A percentile compares a stretch with the other conserved stretches of the same genome.
These are phyloP conservation scores for Tetramorium bicarinatum DNA, from an alignment of 2,888 invertebrate genomes.

Conservation along the genomic window DNA sequence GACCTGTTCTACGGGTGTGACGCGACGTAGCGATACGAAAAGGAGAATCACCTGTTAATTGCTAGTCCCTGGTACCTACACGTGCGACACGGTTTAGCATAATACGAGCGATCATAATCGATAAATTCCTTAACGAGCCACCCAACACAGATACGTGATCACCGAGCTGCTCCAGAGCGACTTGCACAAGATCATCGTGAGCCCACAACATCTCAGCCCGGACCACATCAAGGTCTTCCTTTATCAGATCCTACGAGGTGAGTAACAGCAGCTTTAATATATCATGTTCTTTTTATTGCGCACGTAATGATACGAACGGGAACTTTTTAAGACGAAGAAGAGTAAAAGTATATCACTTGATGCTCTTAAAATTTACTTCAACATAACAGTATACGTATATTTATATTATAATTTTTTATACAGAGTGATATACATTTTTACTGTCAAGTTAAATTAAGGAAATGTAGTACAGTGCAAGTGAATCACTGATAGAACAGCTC, in stretches of 20 bases:
- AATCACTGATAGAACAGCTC: background rate
- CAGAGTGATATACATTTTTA: background rate
- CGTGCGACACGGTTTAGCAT: constrained; percentile 43
- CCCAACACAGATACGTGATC: constrained; percentile 95
- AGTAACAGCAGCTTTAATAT: constrained; percentile 82
- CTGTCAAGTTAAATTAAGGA: background rate
- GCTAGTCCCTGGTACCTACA: background rate
- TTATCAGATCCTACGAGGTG: constrained; percentile 99
- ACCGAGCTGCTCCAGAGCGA: constrained; percentile 99
- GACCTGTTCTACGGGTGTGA: constrained; percentile 14
- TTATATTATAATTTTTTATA: background rate
- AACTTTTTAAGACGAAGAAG: background rate
- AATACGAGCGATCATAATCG: constrained; percentile 58
- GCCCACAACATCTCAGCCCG: constrained; percentile 98
- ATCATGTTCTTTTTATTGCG: background rate
- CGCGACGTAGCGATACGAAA: constrained; percentile 18
- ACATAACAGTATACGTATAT: background rate
- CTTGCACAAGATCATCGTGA: constrained; percentile 99
- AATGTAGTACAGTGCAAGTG: background rate
- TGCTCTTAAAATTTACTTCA: constrained; percentile 10
- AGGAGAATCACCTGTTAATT: constrained; percentile 59
- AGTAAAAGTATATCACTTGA: background rate
- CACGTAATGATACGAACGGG: background rate
- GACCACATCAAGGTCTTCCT: constrained; percentile 99
- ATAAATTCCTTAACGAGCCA: constrained; percentile 83